A percentile compares a stretch with the other conserved stretches of the same genome.
These are phyloP conservation scores for Myoxocephalus aenaeus DNA, from an alignment of 2,797 vertebrate genomes.

Conservation along the genomic window DNA sequence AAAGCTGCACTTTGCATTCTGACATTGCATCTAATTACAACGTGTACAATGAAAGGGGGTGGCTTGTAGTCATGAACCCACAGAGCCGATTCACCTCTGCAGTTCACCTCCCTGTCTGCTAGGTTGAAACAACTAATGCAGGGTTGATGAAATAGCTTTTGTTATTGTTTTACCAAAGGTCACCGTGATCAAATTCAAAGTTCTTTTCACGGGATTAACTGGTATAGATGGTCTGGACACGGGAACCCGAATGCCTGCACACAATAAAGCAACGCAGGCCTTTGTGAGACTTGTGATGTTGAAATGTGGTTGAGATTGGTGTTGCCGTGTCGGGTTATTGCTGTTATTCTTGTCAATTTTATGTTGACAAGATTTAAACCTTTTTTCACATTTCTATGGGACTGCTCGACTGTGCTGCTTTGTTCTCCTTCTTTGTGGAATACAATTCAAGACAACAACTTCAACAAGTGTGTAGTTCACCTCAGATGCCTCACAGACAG, in stretches of 20 bases:
- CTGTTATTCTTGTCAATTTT: background rate
- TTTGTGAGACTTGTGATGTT: background rate
- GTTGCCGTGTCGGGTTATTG: background rate
- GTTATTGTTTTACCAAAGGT: background rate
- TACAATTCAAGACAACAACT: conserved; percentile 46
- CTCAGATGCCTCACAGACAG: conserved; percentile 42
- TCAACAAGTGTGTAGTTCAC: conserved; percentile 36
- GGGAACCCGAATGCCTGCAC: background rate
- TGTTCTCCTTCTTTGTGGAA: conserved; percentile 37
- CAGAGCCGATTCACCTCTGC: background rate
- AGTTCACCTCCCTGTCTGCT: background rate
- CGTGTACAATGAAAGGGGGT: background rate
- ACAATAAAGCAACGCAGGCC: background rate
- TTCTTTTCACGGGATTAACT: background rate
- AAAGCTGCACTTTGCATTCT: background rate
- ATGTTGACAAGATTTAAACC: background rate
- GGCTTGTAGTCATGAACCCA: background rate
- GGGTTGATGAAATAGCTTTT: background rate
- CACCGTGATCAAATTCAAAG: background rate
- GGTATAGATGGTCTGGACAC: background rate
- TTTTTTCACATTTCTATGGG: conserved; percentile 15
- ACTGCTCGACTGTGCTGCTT: background rate
- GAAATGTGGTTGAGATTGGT: background rate
- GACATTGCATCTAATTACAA: background rate
- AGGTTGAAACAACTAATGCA: background rate